These are phyloP conservation scores for Actenoides lindsayi DNA, from an alignment of 2,113 vertebrate species.

Conservation along the genomic window DNA sequence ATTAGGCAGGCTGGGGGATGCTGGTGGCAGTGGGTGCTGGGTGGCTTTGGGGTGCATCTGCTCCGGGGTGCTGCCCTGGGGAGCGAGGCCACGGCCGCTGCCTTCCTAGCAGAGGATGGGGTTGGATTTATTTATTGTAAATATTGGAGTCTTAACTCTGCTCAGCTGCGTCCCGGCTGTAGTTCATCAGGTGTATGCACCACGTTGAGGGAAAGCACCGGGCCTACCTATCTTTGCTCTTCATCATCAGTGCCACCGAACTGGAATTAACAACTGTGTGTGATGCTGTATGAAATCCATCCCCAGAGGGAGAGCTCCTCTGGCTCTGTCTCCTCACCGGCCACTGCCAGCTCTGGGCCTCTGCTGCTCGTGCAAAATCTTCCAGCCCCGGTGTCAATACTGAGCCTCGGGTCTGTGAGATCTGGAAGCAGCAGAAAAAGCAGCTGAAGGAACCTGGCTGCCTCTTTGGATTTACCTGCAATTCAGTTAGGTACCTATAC, in stretches of 20 bases:
- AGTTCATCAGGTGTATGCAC: rapidly evolving
- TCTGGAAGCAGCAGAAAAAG: background rate
- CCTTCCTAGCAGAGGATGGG: rapidly evolving
- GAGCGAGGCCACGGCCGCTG: background rate
- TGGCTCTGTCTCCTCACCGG: background rate
- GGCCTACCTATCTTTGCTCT: background rate
- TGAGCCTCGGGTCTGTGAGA: background rate
- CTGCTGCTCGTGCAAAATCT: background rate
- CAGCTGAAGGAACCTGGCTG: background rate
- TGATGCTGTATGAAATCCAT: background rate
- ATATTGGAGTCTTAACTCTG: background rate
- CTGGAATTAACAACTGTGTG: rapidly evolving
- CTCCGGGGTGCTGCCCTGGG: background rate
- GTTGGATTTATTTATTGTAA: background rate
- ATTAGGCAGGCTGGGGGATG: conserved; percentile 58
- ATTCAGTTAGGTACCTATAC: background rate
- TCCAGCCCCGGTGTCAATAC: rapidly evolving
- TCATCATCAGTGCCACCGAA: background rate
- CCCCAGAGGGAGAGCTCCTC: background rate
- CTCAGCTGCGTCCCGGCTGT: background rate
- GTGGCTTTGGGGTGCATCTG: background rate
- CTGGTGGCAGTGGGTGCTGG: background rate
- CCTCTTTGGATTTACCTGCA: background rate
- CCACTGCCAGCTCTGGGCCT: background rate
- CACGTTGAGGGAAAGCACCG: rapidly evolving